Percentiles rank a stretch among this genome's conserved stretches.
phyloP scores from a whole-genome alignment of 2,888 invertebrate species.

The Amiota minor region DNA sequence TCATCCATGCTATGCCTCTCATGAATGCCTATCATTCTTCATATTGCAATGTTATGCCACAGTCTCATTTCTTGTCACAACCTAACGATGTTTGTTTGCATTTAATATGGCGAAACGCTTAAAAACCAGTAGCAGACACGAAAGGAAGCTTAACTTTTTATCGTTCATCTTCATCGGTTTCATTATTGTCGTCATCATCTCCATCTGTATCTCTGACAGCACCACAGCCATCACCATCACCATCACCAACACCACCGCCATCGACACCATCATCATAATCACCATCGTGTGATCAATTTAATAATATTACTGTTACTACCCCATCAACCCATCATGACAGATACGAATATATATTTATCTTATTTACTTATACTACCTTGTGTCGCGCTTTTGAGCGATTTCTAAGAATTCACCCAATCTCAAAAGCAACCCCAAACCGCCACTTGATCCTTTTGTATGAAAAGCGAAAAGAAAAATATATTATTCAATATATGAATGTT shows the following conservation, averaged over 20 bases:
- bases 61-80: not conserved
- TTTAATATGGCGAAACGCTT: constrained; percentile 23
- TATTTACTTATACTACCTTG: constrained; percentile 1
- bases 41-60: constrained; percentile 3
- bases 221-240: not conserved
- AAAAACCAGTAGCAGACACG: constrained; percentile 1
- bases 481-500: constrained; percentile 57
- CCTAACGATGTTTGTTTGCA: constrained; percentile 29
- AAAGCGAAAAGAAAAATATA: constrained; percentile 42
- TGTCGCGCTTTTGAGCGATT: constrained; percentile 26
- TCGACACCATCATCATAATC: not conserved
- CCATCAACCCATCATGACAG: not conserved
- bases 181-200: constrained; percentile 42
- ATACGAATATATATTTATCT: constrained; percentile 23
- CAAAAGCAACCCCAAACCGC: too few species aligned
- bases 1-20: not conserved
- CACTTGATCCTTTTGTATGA: constrained; percentile 21
- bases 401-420: constrained; percentile 38
- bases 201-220: constrained; percentile 33
- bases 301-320: constrained; percentile 19
- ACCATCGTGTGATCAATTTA: constrained; percentile 35
- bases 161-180: constrained; percentile 30
- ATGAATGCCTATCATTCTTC: not conserved
- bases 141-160: constrained; percentile 25
- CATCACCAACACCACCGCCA: constrained; percentile 10